Base-by-base conservation (phyloP, 1,140 invertebrate genomes). In the Brachionus paranguensis region DNA sequence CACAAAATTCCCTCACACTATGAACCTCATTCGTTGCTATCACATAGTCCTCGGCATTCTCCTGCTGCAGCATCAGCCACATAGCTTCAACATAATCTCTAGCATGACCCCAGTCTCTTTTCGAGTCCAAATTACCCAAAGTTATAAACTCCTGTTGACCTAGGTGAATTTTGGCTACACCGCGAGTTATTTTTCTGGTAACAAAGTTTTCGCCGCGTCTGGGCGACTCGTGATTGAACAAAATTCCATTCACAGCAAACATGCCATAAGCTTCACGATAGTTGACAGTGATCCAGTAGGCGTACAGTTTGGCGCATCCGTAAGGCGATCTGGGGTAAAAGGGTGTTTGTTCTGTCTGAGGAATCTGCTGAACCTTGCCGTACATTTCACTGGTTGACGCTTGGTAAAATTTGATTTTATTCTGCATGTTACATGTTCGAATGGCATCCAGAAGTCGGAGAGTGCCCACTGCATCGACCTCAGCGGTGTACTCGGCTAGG, bases 291-390 rank as follows among this genome's bases (percentile, higher is more conserved):
- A 99, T 99, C 97, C 98, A 99, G 87, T 95, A 99, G 2, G 94
- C 97, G 88, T 98, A 99, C 79, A 99, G 91, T 90, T 99, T 99
- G 1, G 98, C 97, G 87, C 95, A 97, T 70, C 97, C 98, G 92
- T 99, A 99, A 12, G 98, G 98, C n/a, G 97, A 99, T 87, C 97
- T 91, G 7, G 98, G 98, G 91, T 99, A 99, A 89, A 99, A 99
- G 4, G 97, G 97, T 4, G 98, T 99, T 50, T 94, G 96, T 90
- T 99, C 98, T 88, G 92, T 97, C 88, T 99, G 98, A 3, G 98
- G 97, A 68, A 95, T 94, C 91, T 99, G 95, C 70, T 93, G 93
- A 1, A 97, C 96, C 91, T 96, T 96, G n/a, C 97, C 97, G 89
- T 96, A 99, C 65, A 99, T 90, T 90, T 99, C 98, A 37, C 96